Evolutionary conservation across 2,797 vertebrate genomes (phyloP).

Genomic region (Poliocrania exsul): DNA sequence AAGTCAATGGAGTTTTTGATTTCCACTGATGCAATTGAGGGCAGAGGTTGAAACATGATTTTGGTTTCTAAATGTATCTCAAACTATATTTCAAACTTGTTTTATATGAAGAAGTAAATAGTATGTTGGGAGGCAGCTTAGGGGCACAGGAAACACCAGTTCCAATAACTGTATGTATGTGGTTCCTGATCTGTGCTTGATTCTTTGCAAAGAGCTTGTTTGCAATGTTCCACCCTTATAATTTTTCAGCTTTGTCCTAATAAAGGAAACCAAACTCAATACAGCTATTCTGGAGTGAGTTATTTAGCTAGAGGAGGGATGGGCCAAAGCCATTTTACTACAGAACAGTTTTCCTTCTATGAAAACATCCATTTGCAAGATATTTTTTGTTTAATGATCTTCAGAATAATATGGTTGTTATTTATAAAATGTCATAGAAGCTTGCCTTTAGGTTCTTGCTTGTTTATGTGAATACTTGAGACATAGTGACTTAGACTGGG

Average conservation of each 20-base stretch:
- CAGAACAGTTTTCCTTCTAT: background rate
- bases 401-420: background rate
- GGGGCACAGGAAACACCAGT: background rate
- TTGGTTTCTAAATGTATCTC: background rate
- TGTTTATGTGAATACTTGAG: background rate
- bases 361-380: background rate
- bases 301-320: background rate
- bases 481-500: background rate
- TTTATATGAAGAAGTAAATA: background rate
- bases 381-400: background rate
- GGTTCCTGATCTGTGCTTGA: background rate
- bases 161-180: background rate
- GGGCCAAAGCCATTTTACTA: background rate
- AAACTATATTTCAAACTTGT: background rate
- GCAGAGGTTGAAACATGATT: background rate
- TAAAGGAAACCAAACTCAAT: background rate
- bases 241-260: background rate
- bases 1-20: background rate
- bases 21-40: background rate
- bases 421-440: background rate
- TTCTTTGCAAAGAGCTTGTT: background rate
- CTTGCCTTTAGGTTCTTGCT: background rate
- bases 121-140: background rate
- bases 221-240: background rate
- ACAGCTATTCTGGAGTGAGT: background rate